phyloP scores from a whole-genome alignment of 2,113 vertebrate species.

The Halcyon malimbica region DNA sequence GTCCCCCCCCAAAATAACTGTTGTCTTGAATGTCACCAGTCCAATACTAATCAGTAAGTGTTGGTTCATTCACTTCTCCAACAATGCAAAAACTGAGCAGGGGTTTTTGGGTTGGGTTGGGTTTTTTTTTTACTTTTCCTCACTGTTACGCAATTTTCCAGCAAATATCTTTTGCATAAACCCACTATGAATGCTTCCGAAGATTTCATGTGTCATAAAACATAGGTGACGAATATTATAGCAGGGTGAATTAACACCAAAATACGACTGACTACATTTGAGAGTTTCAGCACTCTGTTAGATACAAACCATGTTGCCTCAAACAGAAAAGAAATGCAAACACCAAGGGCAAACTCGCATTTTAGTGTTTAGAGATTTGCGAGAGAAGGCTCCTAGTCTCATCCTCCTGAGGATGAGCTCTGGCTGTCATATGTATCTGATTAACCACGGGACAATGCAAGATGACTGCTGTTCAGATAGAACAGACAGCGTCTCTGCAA shows the following conservation, averaged over 20 bases:
- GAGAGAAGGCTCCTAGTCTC: not conserved
- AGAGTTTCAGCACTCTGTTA: not conserved
- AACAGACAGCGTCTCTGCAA: not conserved
- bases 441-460: not conserved
- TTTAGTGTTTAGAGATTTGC: not conserved
- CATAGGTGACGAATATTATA: not conserved
- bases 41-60: not conserved
- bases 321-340: not conserved
- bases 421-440: not conserved
- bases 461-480: not conserved
- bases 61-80: not conserved
- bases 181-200: not conserved
- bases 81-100: not conserved
- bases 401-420: not conserved
- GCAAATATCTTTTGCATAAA: not conserved
- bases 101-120: not conserved
- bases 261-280: not conserved
- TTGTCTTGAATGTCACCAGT: not conserved
- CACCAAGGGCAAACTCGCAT: not conserved
- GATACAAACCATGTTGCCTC: not conserved
- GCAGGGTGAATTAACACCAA: not conserved
- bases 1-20: not conserved
- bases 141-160: not conserved
- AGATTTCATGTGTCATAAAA: not conserved
- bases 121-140: not conserved